phyloP scores from a whole-genome alignment of 2,113 vertebrate genomes.

The Leptobrachium leishanense region DNA sequence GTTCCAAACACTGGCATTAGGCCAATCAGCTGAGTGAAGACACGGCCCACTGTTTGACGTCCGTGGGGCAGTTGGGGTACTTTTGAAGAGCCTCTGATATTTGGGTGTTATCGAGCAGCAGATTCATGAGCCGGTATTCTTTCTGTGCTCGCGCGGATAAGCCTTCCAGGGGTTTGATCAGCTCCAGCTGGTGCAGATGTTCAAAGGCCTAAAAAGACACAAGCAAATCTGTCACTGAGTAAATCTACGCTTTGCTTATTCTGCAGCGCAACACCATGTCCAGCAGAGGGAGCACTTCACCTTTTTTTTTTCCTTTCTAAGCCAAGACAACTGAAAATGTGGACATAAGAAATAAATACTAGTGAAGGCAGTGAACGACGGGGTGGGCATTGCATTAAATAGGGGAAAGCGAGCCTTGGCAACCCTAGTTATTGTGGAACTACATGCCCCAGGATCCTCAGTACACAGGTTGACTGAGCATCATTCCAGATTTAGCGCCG shows the following conservation, averaged over 20 bases:
- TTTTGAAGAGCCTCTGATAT: constrained; percentile 90
- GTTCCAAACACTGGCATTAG: no score
- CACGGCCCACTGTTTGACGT: constrained; percentile 87
- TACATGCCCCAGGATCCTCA: no score
- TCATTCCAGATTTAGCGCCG: no score
- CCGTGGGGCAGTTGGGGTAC: constrained; percentile 93
- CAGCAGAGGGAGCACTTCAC: constrained; percentile 24
- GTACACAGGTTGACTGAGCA: no score
- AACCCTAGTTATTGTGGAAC: no score
- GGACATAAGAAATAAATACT: no score
- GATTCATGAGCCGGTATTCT: constrained; percentile 83
- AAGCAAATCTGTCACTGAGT: neutral
- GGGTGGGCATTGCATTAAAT: no score
- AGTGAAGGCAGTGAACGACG: no score
- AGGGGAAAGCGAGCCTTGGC: no score
- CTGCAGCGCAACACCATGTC: neutral
- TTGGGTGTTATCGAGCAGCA: constrained; percentile 85
- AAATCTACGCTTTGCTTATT: neutral
- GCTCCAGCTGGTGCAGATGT: constrained; percentile 86
- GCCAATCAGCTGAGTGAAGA: constrained; percentile 72
- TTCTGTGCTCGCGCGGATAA: constrained; percentile 72
- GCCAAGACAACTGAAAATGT: no score
- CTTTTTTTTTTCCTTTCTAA: neutral
- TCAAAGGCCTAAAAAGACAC: constrained; percentile 82
- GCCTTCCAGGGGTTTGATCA: constrained; percentile 80